Percentiles rank a stretch among this genome's conserved stretches.
Conservation (phyloP, 2,113 vertebrate genomes). For the Gymnogyps californianus region DNA sequence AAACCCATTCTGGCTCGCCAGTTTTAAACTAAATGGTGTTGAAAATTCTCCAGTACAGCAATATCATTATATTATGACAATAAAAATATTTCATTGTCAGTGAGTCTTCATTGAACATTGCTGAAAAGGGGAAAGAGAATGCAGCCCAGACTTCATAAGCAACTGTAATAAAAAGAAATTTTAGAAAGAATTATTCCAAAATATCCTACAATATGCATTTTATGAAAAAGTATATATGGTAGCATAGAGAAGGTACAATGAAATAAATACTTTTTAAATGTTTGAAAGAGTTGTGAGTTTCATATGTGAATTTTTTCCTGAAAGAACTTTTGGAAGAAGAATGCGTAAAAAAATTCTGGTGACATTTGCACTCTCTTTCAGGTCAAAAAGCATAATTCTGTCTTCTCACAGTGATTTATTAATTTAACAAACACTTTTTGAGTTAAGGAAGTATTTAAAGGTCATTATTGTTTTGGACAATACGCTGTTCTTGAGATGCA, state of each 20-base stretch:
- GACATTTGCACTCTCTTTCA: background rate
- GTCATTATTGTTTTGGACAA: background rate
- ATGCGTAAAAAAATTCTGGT: background rate
- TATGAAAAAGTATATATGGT: background rate
- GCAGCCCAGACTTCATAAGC: background rate
- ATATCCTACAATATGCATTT: background rate
- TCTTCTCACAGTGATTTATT: background rate
- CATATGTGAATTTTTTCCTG: background rate
- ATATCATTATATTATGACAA: background rate
- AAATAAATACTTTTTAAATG: background rate
- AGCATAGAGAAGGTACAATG: background rate
- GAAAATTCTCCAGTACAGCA: background rate
- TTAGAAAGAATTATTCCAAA: background rate
- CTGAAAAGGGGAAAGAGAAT: background rate
- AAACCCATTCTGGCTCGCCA: background rate
- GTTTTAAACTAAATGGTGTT: background rate
- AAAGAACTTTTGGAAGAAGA: background rate
- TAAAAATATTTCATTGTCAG: background rate
- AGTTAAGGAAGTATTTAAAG: background rate
- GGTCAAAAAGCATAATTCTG: background rate
- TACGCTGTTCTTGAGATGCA: background rate
- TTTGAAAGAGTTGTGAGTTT: background rate
- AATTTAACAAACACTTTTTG: background rate
- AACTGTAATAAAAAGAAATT: background rate
- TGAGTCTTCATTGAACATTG: background rate